A percentile compares a stretch with the other conserved stretches of the same genome.
Evolutionary conservation across 2,888 invertebrate genomes (phyloP).

Genomic region (Frankliniella fusca): DNA sequence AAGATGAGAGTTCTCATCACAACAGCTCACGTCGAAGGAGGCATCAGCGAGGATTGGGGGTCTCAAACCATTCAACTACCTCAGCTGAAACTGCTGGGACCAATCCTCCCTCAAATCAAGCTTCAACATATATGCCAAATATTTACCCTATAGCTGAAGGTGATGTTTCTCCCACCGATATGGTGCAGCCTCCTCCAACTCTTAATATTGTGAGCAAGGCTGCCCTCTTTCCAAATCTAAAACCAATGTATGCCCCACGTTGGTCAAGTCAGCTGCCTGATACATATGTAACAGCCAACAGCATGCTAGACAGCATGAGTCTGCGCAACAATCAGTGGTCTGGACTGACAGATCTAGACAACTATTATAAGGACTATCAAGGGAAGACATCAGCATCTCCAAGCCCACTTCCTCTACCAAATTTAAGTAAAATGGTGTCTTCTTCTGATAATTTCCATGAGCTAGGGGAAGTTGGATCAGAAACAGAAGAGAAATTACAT

Average conservation of each 20-base stretch:
- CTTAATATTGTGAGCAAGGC: conserved; percentile 62
- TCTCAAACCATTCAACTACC: conserved; percentile 32
- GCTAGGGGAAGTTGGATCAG: conserved; percentile 38
- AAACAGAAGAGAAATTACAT: conserved; percentile 51
- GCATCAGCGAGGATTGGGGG: conserved; percentile 35
- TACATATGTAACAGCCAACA: conserved; percentile 56
- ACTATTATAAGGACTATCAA: conserved; percentile 25
- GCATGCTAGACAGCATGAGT: conserved; percentile 39
- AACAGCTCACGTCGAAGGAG: conserved; percentile 34
- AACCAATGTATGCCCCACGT: conserved; percentile 60
- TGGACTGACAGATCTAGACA: conserved; percentile 33
- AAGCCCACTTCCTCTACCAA: conserved; percentile 20
- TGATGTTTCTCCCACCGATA: conserved; percentile 42
- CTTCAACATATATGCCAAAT: conserved; percentile 59
- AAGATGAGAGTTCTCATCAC: conserved; percentile 55
- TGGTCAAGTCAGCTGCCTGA: conserved; percentile 59
- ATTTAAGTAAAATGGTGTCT: conserved; percentile 36
- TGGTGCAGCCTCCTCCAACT: conserved; percentile 56
- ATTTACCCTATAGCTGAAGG: conserved; percentile 55
- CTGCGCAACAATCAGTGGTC: conserved; percentile 35
- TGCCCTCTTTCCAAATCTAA: conserved; percentile 64
- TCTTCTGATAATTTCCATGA: conserved; percentile 39
- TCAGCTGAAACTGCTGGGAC: conserved; percentile 29
- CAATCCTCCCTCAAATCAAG: conserved; percentile 42
- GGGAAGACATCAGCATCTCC: conserved; percentile 34